phyloP scores from a whole-genome alignment of 2,888 invertebrate genomes.

The Ashinkailepas kermadecensis region DNA sequence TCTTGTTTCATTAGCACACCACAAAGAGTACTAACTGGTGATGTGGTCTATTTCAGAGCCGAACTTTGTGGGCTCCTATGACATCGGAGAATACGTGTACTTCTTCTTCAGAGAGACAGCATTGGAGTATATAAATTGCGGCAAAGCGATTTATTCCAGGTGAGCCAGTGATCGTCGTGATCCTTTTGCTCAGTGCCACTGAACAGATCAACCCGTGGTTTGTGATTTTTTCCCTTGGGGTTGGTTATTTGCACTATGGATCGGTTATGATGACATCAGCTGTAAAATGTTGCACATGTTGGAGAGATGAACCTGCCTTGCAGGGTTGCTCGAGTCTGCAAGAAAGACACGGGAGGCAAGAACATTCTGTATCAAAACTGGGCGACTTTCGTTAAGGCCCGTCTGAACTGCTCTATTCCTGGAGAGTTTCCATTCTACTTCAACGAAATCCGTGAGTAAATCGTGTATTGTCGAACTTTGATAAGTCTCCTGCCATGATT shows the following conservation, averaged over 20 bases:
- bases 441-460: constrained; percentile 87
- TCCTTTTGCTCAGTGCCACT: too few relatives aligned
- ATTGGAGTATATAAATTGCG: constrained; percentile 92
- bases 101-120: constrained; percentile 98
- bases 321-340: constrained; percentile 92
- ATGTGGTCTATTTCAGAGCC: constrained; percentile 60
- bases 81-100: constrained; percentile 85
- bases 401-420: constrained; percentile 92
- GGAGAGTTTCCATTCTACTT: constrained; percentile 98
- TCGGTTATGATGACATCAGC: too few relatives aligned
- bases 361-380: constrained; percentile 88
- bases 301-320: too few relatives aligned
- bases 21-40: too few relatives aligned
- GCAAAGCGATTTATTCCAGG: constrained; percentile 83
- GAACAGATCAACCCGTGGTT: too few relatives aligned
- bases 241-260: too few relatives aligned
- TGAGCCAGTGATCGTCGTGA: background rate
- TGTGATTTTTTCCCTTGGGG: too few relatives aligned
- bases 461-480: too few relatives aligned
- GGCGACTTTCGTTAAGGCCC: constrained; percentile 91
- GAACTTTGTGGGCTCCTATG: constrained; percentile 96
- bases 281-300: too few relatives aligned
- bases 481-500: too few relatives aligned
- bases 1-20: too few relatives aligned
- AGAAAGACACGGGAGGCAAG: constrained; percentile 87